A percentile compares a stretch with the other conserved stretches of the same genome.
Evolutionary conservation across 2,888 invertebrate genomes (phyloP).

Genomic region (Phalera bucephala): DNA sequence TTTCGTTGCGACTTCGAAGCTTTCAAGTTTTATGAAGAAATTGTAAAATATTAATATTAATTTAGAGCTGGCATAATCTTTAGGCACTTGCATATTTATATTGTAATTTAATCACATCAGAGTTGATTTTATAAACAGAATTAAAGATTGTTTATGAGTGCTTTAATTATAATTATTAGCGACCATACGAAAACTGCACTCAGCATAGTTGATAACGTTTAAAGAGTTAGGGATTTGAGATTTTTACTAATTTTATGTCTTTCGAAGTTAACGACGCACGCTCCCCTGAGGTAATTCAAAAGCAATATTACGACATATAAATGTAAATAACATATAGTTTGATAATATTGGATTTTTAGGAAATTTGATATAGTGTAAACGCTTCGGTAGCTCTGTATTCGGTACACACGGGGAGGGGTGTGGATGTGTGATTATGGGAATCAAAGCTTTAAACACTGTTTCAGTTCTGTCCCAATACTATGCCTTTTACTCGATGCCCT

Average conservation of each 20-base stretch:
- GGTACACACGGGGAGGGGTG: conserved; percentile 60
- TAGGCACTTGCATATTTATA: conserved; percentile 74
- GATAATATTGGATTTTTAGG: conserved; percentile 80
- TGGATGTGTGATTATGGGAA: conserved; percentile 76
- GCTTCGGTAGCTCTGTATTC: conserved; percentile 73
- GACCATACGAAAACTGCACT: conserved; percentile 69
- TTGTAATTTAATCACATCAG: conserved; percentile 58
- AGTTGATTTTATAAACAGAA: conserved; percentile 72
- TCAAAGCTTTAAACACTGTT: conserved; percentile 80
- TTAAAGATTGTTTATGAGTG: conserved; percentile 74
- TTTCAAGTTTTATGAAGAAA: conserved; percentile 41
- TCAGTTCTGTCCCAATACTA: conserved; percentile 62
- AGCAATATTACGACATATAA: conserved; percentile 83
- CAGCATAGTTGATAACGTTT: conserved; percentile 67
- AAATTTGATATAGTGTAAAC: conserved; percentile 75
- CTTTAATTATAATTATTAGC: conserved; percentile 74
- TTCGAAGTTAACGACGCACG: conserved; percentile 72
- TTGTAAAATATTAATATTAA: conserved; percentile 61
- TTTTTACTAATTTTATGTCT: conserved; percentile 74
- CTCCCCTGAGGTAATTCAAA: conserved; percentile 80
- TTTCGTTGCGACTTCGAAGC: conserved; percentile 55
- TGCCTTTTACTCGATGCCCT: conserved; percentile 48
- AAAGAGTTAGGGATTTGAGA: conserved; percentile 75
- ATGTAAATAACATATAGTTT: conserved; percentile 81
- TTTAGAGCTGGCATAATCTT: conserved; percentile 70